Conservation (phyloP, 2,797 vertebrate genomes). For the Miichthys miiuy region DNA sequence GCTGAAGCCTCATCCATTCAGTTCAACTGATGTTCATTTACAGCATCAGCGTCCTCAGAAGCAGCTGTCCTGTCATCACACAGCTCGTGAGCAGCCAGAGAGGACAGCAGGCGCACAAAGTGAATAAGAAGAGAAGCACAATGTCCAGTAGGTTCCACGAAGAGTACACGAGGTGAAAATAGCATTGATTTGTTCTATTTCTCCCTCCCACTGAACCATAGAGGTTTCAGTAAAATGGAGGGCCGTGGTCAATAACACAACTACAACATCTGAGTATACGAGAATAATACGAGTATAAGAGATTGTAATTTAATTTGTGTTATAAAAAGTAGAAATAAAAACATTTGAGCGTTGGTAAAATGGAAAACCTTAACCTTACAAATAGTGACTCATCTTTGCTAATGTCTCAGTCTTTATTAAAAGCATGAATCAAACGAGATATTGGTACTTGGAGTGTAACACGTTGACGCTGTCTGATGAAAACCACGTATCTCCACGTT, state of each 20-base stretch:
- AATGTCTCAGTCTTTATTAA: not conserved
- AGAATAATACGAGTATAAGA: no score
- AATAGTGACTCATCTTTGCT: not conserved
- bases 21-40: constrained; percentile 1
- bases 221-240: not conserved
- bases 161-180: not conserved
- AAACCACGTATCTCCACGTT: no score
- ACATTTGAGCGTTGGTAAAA: not conserved
- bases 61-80: constrained; percentile 14
- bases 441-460: not conserved
- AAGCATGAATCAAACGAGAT: not conserved
- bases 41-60: not conserved
- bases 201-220: not conserved
- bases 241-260: not conserved
- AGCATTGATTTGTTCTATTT: not conserved
- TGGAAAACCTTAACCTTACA: not conserved
- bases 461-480: no score
- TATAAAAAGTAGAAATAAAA: not conserved
- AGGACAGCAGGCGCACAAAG: not conserved
- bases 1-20: constrained; percentile 4
- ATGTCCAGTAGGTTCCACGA: not conserved
- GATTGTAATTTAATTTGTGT: no score
- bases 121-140: not conserved
- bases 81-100: not conserved
- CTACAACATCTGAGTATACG: not conserved